These are phyloP conservation scores for Tuta absoluta DNA, from an alignment of 2,888 invertebrate species.

Conservation along the genomic window DNA sequence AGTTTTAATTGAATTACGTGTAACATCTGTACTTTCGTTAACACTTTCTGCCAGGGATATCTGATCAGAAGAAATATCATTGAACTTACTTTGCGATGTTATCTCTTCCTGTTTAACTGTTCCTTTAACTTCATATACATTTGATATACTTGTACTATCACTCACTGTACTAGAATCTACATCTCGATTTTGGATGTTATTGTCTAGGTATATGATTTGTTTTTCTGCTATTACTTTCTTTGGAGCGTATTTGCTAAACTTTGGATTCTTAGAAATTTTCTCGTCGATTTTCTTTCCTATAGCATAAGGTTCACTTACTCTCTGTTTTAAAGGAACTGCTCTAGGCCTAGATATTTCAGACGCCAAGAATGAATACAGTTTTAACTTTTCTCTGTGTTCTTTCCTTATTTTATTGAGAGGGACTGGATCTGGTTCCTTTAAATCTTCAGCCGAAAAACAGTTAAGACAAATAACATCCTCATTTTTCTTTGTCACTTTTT, in stretches of 20 bases:
- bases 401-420: conserved; percentile 57
- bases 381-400: conserved; percentile 59
- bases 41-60: conserved; percentile 14
- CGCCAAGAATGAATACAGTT: conserved; percentile 63
- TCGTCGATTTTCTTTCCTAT: conserved; percentile 62
- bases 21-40: conserved; percentile 5
- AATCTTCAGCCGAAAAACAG: conserved; percentile 56
- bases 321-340: conserved; percentile 64
- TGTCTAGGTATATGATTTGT: background rate
- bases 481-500: conserved; percentile 40
- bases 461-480: conserved; percentile 65
- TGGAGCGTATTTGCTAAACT: background rate
- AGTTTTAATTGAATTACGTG: background rate
- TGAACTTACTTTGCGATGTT: background rate
- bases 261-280: conserved; percentile 40
- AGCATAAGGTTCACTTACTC: conserved; percentile 61
- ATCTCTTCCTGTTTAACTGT: background rate
- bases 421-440: conserved; percentile 46
- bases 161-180: background rate
- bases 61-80: conserved; percentile 15
- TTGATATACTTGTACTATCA: background rate
- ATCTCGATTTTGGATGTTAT: background rate
- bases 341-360: conserved; percentile 65
- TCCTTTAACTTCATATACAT: background rate
- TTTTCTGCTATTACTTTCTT: background rate